These are phyloP conservation scores for Turdus rufiventris DNA, from an alignment of 2,113 vertebrate genomes.

Conservation along the genomic window DNA sequence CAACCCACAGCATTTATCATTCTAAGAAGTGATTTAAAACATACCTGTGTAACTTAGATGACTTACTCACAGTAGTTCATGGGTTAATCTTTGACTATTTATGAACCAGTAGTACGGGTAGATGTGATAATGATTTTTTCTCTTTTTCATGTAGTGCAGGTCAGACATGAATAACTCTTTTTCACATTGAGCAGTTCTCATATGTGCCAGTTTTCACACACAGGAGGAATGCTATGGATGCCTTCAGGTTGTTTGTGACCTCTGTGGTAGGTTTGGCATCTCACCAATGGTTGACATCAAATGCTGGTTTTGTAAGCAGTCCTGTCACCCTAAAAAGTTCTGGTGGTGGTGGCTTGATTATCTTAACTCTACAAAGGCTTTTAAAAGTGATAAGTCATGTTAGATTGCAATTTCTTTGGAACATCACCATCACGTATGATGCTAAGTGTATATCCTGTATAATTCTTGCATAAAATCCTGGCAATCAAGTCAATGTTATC, in stretches of 20 bases:
- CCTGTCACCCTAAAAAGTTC: background rate
- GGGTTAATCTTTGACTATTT: background rate
- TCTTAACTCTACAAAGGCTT: background rate
- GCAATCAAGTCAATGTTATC: background rate
- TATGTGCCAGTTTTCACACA: background rate
- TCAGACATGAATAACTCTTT: background rate
- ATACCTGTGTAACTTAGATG: no score
- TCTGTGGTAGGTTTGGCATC: background rate
- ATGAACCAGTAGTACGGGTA: background rate
- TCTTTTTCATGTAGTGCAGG: background rate
- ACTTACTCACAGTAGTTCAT: background rate
- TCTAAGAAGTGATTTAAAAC: background rate
- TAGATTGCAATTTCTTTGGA: background rate
- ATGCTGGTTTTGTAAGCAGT: background rate
- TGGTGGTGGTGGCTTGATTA: background rate
- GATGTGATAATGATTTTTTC: background rate
- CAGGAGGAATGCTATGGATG: background rate
- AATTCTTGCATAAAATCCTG: background rate
- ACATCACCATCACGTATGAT: background rate
- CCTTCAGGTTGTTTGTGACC: background rate
- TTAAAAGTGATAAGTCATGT: accelerated
- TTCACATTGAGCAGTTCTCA: background rate
- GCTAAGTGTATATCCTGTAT: background rate
- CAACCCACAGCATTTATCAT: background rate
- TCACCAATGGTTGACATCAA: background rate